phyloP scores from a whole-genome alignment of 1,140 invertebrate species.

The Tetramorium simillimum region DNA sequence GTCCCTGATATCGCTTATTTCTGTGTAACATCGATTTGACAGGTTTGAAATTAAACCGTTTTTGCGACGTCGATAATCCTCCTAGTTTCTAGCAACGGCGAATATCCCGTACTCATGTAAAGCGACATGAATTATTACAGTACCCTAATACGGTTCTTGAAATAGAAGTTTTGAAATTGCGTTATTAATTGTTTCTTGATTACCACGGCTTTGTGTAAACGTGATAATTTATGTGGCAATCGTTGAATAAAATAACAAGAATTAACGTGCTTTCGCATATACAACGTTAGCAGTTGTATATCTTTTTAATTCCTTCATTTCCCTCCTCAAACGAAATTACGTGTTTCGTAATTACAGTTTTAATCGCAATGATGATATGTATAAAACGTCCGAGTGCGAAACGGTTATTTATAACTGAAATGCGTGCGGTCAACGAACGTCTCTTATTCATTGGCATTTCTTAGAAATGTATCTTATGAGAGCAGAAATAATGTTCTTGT shows the following conservation, averaged over 20 bases:
- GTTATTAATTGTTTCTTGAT: background rate
- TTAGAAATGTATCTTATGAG: slow-evolving; percentile 3
- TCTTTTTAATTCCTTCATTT: background rate
- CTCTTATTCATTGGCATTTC: background rate
- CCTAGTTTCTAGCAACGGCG: background rate
- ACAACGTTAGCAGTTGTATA: background rate
- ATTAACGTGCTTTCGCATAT: background rate
- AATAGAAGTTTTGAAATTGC: background rate
- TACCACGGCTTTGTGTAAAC: background rate
- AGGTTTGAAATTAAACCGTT: slow-evolving; percentile 12
- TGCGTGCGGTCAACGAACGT: slow-evolving; percentile 25
- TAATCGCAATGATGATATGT: slow-evolving; percentile 6
- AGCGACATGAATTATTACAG: background rate
- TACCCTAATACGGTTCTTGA: background rate
- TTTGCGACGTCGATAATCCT: background rate
- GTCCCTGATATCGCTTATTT: slow-evolving; percentile 41
- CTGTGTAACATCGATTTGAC: background rate
- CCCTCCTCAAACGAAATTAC: background rate
- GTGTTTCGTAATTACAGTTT: slow-evolving; percentile 5
- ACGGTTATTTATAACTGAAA: slow-evolving; percentile 28
- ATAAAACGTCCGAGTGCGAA: slow-evolving; percentile 2
- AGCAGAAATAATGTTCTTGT: background rate
- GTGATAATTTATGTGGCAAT: background rate
- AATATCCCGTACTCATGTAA: background rate
- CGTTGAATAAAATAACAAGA: background rate